Base-by-base conservation (phyloP, 92 coral and sea anemone genomes). In the Desmophyllum pertusum region DNA sequence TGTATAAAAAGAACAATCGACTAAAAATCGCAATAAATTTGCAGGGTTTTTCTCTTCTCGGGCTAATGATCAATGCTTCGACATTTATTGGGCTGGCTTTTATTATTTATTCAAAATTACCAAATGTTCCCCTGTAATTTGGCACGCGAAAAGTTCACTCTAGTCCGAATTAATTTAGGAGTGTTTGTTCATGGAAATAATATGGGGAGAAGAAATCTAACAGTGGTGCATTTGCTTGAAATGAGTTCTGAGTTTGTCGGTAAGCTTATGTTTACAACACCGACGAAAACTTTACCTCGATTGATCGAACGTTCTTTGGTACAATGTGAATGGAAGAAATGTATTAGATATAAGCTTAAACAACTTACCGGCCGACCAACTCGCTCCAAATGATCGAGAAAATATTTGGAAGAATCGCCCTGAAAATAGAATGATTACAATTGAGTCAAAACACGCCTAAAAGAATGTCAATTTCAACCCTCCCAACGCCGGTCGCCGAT, bases 361-460 rank as follows among this genome's bases (percentile, higher is more conserved):
- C 15, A 61, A 92, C 99, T 92, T 87, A 97, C 99, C 98, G 98
- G 92, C 73, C 92, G 89, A 21, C 99, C 95, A 83, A 97, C 89
- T 61, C 99, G 91, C 18, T 94, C 97, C 81, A 97, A 91, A 75
- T 97, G 92, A 86, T 97, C 99, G 29, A 97, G 91, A 82, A 97
- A 97, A 91, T 97, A 97, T 73, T 91, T 90, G 38, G 99, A 92
- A 13, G 99, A 97, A 89, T 97, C 99, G 68, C 99, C 99, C 99
- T 97, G 86, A 63, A 80, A 91, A 50, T 71, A 86, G 27, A 76
- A 68, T 70, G 78, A 53, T 70, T 72, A 80, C 64, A 38, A 80
- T 14, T 55, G 64, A 71, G 65, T 36, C 63, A 37, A 51, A 81
- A 67, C 73, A 57, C 48, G 73, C 77, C 53, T 71, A 45, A 70